Evolutionary conservation across 2,797 vertebrate species (phyloP).

Genomic region (Pterois miles): DNA sequence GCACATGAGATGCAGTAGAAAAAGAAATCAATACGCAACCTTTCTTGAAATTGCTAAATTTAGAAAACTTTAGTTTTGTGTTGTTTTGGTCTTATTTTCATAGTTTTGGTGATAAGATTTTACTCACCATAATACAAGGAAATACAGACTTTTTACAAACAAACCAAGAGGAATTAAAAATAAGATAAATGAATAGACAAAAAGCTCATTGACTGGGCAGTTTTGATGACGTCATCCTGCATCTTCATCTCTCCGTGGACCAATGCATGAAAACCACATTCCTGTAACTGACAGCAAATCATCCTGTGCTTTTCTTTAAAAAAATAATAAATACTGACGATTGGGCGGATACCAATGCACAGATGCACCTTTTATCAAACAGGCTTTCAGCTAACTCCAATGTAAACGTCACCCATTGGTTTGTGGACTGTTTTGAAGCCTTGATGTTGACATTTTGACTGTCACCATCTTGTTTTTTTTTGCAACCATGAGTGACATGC

Average conservation of each 20-base stretch:
- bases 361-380: too few relatives aligned
- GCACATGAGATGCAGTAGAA: neutral
- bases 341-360: too few relatives aligned
- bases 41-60: slow-evolving; percentile 21
- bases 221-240: neutral
- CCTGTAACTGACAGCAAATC: neutral
- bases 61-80: slow-evolving; percentile 4
- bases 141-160: neutral
- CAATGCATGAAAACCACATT: neutral
- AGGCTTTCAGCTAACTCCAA: too few relatives aligned
- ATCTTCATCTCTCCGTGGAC: neutral
- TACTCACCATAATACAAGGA: neutral
- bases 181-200: neutral
- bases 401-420: too few relatives aligned
- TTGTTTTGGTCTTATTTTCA: slow-evolving; percentile 6
- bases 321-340: rapidly evolving
- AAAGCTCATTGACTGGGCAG: neutral
- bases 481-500: too few relatives aligned
- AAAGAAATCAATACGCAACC: slow-evolving; percentile 13
- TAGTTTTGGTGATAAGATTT: neutral
- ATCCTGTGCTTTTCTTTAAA: neutral
- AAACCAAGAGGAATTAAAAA: neutral
- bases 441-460: rapidly evolving
- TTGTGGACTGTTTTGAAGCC: too few relatives aligned
- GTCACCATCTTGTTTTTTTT: too few relatives aligned